Conservation (phyloP, 1,140 invertebrate genomes). For the Eumaeus atala region DNA sequence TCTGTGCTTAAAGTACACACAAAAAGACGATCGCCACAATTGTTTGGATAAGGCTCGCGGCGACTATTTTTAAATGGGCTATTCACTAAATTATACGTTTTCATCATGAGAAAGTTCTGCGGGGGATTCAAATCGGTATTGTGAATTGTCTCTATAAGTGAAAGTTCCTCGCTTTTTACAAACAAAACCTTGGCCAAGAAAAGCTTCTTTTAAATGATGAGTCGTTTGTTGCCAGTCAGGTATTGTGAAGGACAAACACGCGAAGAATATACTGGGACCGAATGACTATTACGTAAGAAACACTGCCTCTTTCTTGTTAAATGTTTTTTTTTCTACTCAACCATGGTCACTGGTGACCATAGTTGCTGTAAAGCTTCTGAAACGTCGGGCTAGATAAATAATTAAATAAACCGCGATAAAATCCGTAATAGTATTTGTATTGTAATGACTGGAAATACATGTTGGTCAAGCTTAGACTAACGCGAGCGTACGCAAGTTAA, state of each 20-base stretch:
- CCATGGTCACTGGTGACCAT: too few species aligned
- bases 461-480: too few species aligned
- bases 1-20: slow-evolving; percentile 38
- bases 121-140: slow-evolving; percentile 52
- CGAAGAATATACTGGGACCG: not conserved
- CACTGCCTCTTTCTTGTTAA: slow-evolving; percentile 23
- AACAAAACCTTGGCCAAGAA: slow-evolving; percentile 15
- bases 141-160: slow-evolving; percentile 51
- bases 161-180: slow-evolving; percentile 46
- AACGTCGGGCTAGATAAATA: too few species aligned
- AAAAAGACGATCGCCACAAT: slow-evolving; percentile 47
- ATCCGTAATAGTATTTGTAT: too few species aligned
- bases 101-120: slow-evolving; percentile 58
- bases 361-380: too few species aligned
- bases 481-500: too few species aligned
- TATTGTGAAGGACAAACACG: not conserved
- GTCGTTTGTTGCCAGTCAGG: not conserved
- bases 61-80: slow-evolving; percentile 49
- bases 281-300: not conserved
- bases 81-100: slow-evolving; percentile 66
- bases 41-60: slow-evolving; percentile 51
- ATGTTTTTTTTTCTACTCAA: too few species aligned
- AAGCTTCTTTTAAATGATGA: slow-evolving; percentile 14
- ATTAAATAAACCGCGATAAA: too few species aligned
- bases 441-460: too few species aligned